These are phyloP conservation scores for Frieseomelitta varia DNA, from an alignment of 1,140 invertebrate species.

Conservation along the genomic window DNA sequence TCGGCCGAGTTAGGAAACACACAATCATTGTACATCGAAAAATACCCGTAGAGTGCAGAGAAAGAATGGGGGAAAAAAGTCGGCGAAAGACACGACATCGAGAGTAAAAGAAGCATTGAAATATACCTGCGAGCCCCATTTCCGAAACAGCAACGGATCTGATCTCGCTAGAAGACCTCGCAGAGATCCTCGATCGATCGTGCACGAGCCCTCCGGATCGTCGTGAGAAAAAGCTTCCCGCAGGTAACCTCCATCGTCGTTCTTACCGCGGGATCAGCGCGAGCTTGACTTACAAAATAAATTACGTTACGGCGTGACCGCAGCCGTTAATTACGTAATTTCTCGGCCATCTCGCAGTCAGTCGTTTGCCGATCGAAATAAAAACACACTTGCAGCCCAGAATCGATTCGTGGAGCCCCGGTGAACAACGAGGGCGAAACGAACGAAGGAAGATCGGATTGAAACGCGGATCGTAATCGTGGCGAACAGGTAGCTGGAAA, in stretches of 20 bases:
- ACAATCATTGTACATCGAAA: too few relatives aligned
- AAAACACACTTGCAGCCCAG: not conserved
- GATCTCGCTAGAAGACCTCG: not conserved
- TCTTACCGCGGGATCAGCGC: constrained; percentile 12
- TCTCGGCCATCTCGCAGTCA: not conserved
- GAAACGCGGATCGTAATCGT: not conserved
- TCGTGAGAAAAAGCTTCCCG: not conserved
- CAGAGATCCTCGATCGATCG: not conserved
- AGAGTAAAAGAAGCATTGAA: not conserved
- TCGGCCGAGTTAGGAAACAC: too few relatives aligned
- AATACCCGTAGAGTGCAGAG: not conserved
- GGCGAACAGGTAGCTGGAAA: constrained; percentile 10
- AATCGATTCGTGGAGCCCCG: too few relatives aligned
- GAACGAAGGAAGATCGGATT: not conserved
- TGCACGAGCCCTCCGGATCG: not conserved
- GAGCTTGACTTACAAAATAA: not conserved
- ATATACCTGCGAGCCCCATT: constrained; percentile 43
- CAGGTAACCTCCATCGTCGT: constrained; percentile 29
- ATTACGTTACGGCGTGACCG: constrained; percentile 12
- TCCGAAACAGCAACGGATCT: too few relatives aligned
- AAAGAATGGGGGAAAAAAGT: not conserved
- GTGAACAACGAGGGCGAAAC: not conserved
- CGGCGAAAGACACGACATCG: not conserved
- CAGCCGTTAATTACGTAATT: constrained; percentile 42
- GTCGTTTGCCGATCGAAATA: not conserved